Percentiles rank a stretch among this genome's conserved stretches.
Conservation (phyloP, 2,797 vertebrate species). For the Eospalax fontanierii region DNA sequence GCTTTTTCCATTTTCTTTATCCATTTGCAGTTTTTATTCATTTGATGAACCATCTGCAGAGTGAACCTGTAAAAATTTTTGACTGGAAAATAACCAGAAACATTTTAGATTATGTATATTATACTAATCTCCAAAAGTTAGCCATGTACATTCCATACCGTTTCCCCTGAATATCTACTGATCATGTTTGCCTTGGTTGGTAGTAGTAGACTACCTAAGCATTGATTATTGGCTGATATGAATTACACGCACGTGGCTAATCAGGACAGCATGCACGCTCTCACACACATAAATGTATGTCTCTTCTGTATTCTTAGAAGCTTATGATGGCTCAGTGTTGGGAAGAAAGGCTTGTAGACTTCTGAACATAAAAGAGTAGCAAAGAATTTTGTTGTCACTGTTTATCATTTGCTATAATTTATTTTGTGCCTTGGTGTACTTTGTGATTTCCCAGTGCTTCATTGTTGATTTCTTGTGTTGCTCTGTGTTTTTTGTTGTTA, state of each 20-base stretch:
- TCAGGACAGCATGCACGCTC: neutral
- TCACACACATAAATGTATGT: neutral
- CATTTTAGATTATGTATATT: conserved; percentile 52
- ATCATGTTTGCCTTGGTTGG: neutral
- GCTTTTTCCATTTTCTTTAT: conserved; percentile 88
- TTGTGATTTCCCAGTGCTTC: conserved; percentile 39
- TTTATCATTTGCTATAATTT: conserved; percentile 47
- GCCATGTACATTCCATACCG: neutral
- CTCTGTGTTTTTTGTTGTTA: conserved; percentile 76
- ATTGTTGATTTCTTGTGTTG: conserved; percentile 65
- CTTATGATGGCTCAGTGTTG: neutral
- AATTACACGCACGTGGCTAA: neutral
- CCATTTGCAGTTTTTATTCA: conserved; percentile 79
- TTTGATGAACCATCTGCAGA: conserved; percentile 72
- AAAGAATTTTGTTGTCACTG: conserved; percentile 1
- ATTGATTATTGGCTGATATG: neutral
- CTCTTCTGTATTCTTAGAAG: neutral
- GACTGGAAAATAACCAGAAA: conserved; percentile 70
- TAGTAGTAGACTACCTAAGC: neutral
- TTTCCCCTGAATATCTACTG: neutral
- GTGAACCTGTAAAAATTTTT: conserved; percentile 71
- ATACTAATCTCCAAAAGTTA: neutral
- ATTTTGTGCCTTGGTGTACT: conserved; percentile 55
- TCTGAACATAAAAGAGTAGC: neutral
- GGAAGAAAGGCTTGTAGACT: neutral